Base-by-base conservation (phyloP, 2,113 vertebrate genomes). In the Melanerpes formicivorus region DNA sequence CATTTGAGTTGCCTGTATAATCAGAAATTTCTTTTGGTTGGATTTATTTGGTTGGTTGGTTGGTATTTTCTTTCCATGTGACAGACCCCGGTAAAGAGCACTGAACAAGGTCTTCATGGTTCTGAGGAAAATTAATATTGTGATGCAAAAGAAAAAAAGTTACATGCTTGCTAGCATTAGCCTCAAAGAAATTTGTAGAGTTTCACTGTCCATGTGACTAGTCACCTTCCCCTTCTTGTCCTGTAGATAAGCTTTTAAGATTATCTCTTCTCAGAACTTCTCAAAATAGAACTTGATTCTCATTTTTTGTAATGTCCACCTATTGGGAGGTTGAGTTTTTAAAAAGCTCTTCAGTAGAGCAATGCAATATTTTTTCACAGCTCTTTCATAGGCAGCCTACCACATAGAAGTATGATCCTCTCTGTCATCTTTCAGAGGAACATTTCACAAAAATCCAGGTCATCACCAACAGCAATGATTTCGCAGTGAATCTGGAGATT, bases 81-180 rank as follows among this genome's bases (percentile, higher is more conserved):
- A 75, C 55, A 95, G 90, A 62, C 48, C 56, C 75, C 72, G 73
- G 17, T 85, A 80, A 80, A 78, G 23, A 93, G 40, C 80, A 87
- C 89, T 81, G 71, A 94, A 66, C 63, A 95, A 95, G 73, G 48
- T 96, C 90, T 81, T 94, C 65, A 84, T 56, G 2, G 18, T 44
- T 79, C 42, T 71, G 55, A 93, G 76, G 89, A 93, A 94, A 59
- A 3, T 3, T 42, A 23, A 34, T 67, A 63, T 74, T 92, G 40
- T 78, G 94, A 85, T 50, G 27, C 44, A 46, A 71, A 79, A 75
- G 21, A 63, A 74, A 34, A 42, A 8, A 27, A 40, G 52, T 52
- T 56, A 9, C 32, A 18, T 63, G n/a, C 23, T 80, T 78, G 22
- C 15, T 42, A 77, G 10, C 2, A 0, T 54, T 79, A n/a, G 30